These are phyloP conservation scores for Deroplatys truncata DNA, from an alignment of 2,888 invertebrate species.

Conservation along the genomic window DNA sequence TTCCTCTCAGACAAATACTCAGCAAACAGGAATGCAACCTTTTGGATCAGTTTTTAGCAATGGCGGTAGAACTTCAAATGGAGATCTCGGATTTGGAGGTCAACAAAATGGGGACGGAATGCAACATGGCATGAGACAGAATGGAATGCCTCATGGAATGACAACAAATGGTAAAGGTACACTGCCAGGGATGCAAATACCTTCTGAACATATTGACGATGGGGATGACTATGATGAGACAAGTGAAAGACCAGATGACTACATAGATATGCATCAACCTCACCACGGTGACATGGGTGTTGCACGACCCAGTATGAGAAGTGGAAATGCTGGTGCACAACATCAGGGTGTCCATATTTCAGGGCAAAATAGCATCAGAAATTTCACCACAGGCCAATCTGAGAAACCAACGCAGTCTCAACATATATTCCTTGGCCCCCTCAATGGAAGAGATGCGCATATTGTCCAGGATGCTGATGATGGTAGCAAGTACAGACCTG, in stretches of 20 bases:
- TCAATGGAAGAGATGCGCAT: constrained; percentile 56
- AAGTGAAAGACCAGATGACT: not conserved
- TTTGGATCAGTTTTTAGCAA: not conserved
- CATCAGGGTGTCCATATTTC: not conserved
- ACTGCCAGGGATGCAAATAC: not conserved
- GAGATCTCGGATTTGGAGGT: not conserved
- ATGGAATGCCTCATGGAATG: not conserved
- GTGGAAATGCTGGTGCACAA: not conserved
- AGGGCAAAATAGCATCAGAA: not conserved
- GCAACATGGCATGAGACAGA: not conserved
- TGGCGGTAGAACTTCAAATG: not conserved
- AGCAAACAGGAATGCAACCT: not conserved
- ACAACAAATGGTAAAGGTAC: not conserved
- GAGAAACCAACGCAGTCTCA: constrained; percentile 49
- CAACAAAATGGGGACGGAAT: not conserved
- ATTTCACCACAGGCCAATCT: not conserved
- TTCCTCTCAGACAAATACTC: not conserved
- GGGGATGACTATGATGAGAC: constrained; percentile 53
- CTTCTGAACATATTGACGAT: not conserved
- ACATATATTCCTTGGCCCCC: constrained; percentile 56
- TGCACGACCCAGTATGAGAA: not conserved
- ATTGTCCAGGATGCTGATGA: constrained; percentile 56
- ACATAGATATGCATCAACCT: not conserved
- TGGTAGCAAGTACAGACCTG: constrained; percentile 38
- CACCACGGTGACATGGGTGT: not conserved